Base-by-base conservation (phyloP, 1,140 invertebrate genomes). In the Sycophaga agraensis region DNA sequence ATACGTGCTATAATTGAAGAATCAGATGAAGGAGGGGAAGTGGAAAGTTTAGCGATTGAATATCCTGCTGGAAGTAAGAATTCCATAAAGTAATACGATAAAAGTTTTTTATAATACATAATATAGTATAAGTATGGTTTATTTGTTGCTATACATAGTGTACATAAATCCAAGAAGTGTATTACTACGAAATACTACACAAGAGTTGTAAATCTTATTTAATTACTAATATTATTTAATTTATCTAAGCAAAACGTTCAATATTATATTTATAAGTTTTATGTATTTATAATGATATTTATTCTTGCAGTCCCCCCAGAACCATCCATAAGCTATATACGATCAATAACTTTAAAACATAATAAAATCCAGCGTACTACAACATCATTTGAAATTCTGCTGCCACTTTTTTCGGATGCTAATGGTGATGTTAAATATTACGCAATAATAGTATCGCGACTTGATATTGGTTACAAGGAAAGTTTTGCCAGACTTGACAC, bases 41-140 rank as follows among this genome's bases (percentile, higher is more conserved):
- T 67, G 42, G 45, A 14, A 43, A 2, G 14, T 48, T 46, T 34
- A 43, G 11, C 22, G 24, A 43, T 49, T 24, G 8, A 55, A 14
- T 12, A 24, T 68, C 75, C 75, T 28, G 69, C 73, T 50, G 75
- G 72, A 62, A 73, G 74, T 76, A 66, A 59, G 73, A 68, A 54
- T 22, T 17, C 19, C 5, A n/a, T n/a, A n/a, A n/a, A n/a, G n/a
- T n/a, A n/a, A n/a, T n/a, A n/a, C n/a, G n/a, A n/a, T n/a, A n/a
- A n/a, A n/a, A n/a, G n/a, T n/a, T n/a, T n/a, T n/a, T n/a, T n/a
- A n/a, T n/a, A n/a, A n/a, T n/a, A n/a, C n/a, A n/a, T n/a, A n/a
- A n/a, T n/a, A n/a, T n/a, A n/a, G n/a, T n/a, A n/a, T n/a, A n/a
- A n/a, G n/a, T n/a, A n/a, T n/a, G n/a, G n/a, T n/a, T n/a, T n/a